Conservation (phyloP, 2,113 vertebrate species). For the Acrocephalus arundinaceus region DNA sequence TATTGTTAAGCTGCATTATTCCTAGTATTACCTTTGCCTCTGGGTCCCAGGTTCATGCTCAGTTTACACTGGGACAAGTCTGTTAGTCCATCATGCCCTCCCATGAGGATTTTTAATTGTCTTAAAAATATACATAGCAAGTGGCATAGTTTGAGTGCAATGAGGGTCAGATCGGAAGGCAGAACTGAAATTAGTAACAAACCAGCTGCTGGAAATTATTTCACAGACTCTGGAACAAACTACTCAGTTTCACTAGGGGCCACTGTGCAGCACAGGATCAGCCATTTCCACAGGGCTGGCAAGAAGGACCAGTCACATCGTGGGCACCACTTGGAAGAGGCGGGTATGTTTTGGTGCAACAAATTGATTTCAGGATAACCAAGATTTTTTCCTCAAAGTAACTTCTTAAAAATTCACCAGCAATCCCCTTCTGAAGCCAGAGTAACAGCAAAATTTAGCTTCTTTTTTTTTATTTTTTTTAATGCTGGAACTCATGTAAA, state of each 20-base stretch:
- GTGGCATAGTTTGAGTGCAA: not conserved
- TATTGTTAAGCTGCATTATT: not conserved
- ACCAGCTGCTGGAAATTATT: slow-evolving; percentile 34
- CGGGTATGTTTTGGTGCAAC: not conserved
- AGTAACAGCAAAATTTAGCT: not conserved
- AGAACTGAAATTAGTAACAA: slow-evolving; percentile 35
- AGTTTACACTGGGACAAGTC: not conserved
- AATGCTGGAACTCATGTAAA: slow-evolving; percentile 24
- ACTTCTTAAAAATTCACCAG: not conserved
- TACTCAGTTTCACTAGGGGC: slow-evolving; percentile 38
- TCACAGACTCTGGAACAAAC: not conserved
- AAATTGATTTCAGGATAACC: not conserved
- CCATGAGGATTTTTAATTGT: not conserved
- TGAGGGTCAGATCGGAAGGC: not conserved
- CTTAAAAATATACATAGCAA: not conserved
- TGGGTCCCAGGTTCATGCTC: not conserved
- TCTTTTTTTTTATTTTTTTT: not conserved
- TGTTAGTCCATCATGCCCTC: not conserved
- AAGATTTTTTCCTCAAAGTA: not conserved
- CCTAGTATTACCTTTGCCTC: not conserved
- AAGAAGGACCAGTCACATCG: not conserved
- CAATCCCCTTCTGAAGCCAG: not conserved
- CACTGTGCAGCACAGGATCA: slow-evolving; percentile 34
- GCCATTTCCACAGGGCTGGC: not conserved
- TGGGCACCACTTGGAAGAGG: not conserved